Conservation (phyloP, 2,113 vertebrate genomes). For the Dendrocopos noguchii region DNA sequence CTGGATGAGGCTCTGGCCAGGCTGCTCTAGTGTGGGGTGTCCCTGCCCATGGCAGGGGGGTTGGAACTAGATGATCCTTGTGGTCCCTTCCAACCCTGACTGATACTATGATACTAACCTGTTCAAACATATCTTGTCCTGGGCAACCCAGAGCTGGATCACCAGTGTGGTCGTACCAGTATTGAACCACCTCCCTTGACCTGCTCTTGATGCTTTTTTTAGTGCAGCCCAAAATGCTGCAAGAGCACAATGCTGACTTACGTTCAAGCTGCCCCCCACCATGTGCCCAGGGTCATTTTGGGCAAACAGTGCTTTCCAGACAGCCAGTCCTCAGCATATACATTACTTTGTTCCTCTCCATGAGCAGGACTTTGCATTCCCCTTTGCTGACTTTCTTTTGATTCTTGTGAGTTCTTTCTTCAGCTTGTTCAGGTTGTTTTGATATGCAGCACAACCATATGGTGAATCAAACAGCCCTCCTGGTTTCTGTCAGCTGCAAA, state of each 20-base stretch:
- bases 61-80: too few species aligned
- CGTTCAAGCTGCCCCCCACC: neutral
- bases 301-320: neutral
- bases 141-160: neutral
- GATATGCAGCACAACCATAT: neutral
- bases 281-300: neutral
- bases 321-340: neutral
- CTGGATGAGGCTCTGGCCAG: too few species aligned
- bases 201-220: too few species aligned
- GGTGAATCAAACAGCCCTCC: neutral
- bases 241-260: neutral
- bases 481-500: too few species aligned
- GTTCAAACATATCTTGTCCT: neutral
- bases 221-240: too few species aligned
- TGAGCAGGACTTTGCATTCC: neutral
- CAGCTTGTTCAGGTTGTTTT: neutral
- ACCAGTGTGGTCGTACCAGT: neutral
- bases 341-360: neutral
- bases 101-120: neutral
- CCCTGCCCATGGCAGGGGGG: too few species aligned
- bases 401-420: neutral
- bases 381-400: neutral
- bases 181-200: neutral
- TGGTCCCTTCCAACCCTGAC: too few species aligned
- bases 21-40: too few species aligned